These are phyloP conservation scores for Dromiciops gliroides DNA, from an alignment of 2,113 vertebrate genomes.

Conservation along the genomic window DNA sequence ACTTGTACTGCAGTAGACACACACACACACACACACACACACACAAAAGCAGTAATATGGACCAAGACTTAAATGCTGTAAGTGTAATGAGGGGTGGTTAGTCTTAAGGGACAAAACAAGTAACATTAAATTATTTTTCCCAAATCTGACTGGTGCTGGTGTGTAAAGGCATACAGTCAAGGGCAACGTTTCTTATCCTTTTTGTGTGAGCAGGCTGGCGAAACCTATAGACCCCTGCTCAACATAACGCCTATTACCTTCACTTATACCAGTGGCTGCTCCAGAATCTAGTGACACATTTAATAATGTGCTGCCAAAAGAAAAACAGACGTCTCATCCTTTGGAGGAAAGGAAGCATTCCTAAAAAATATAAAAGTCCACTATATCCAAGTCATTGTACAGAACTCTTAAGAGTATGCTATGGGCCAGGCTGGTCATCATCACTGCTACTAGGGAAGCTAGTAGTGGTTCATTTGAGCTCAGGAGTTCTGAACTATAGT, in stretches of 20 bases:
- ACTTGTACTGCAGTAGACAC: neutral
- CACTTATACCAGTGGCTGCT: neutral
- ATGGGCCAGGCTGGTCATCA: neutral
- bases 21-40: rapidly evolving
- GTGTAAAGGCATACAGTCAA: neutral
- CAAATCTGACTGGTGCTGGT: neutral
- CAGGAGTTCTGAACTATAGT: neutral
- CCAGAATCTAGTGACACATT: neutral
- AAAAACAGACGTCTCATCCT: neutral
- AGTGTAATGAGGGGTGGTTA: neutral
- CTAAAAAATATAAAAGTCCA: neutral
- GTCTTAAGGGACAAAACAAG: neutral
- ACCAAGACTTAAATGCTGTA: rapidly evolving
- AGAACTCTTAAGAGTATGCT: neutral
- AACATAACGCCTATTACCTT: neutral
- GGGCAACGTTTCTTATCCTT: neutral
- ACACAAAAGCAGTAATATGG: rapidly evolving
- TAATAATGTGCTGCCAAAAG: neutral
- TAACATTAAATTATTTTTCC: neutral
- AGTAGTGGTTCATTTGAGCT: neutral
- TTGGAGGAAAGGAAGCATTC: neutral
- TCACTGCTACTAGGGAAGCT: neutral
- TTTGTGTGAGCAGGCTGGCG: neutral
- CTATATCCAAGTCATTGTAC: neutral
- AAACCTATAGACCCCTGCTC: neutral